Evolutionary conservation across 92 coral and sea anemone genomes (phyloP), one percentile per base, ranked within the genome.

Genomic region (Galaxea fascicularis): DNA sequence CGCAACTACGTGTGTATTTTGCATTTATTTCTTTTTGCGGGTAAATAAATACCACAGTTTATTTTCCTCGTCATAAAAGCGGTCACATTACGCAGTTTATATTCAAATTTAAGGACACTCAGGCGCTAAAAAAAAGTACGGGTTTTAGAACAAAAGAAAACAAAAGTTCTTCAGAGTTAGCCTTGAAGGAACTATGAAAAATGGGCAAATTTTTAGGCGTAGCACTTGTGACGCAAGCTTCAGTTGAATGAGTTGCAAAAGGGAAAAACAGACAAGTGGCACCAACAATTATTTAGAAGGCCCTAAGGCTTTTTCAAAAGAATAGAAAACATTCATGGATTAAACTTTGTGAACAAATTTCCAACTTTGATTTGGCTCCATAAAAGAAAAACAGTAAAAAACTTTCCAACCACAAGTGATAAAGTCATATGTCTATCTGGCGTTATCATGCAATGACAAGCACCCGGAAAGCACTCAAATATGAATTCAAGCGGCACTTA

Each of bases 401-500:
- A 67, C 24, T 67, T n/a, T 16, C 6, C 18, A 67, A 67, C 73
- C 18, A 11, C 16, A 12, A n/a, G n/a, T n/a, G n/a, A 30, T 18
- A 67, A 18, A 16, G 21, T 8, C 18, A 16, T 7, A 67, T 9
- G 2, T 67, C 10, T 30, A 16, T 67, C n/a, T 1, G 13, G 20
- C 41, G 49, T n/a, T 16, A 17, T 56, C 20, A 56, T 35, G 41
- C 41, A 35, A 63, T 63, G 68, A 21, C 26, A 30, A 63, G 31
- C 25, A 49, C 13, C 56, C 41, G 41, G 41, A 49, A 49, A 49
- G 17, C 56, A 49, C 56, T 49, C 56, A 1, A 49, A 62, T 21
- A 69, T 51, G 85, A 53, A 81, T 14, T 44, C 68, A 82, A 22
- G 77, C 71, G 64, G 57, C 26, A 13, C 20, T 57, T 30, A 56